Percentiles rank a stretch among this genome's conserved stretches.
Conservation (phyloP, 2,888 invertebrate genomes). For the Trilocha varians region DNA sequence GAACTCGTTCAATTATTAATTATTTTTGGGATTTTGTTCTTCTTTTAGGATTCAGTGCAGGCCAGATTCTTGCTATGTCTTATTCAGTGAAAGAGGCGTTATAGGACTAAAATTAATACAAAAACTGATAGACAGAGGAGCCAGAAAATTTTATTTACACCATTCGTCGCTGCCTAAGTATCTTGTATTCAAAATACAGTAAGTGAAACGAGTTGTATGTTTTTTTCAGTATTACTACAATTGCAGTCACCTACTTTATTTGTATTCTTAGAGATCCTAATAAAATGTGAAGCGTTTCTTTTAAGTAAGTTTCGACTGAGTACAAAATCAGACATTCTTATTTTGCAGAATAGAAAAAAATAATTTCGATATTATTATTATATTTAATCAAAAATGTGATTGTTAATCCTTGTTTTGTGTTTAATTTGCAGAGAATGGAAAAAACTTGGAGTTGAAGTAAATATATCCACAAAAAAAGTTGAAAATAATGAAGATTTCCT, state of each 20-base stretch:
- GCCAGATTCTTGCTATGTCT: conserved; percentile 12
- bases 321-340: too few relatives aligned
- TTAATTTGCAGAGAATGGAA: conserved; percentile 20
- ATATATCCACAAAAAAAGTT: conserved; percentile 10
- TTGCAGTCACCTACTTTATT: too few relatives aligned
- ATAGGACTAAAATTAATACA: conserved; percentile 28
- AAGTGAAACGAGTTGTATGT: too few relatives aligned
- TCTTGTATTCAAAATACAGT: conserved; percentile 23
- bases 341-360: too few relatives aligned
- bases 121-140: conserved; percentile 31
- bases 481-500: conserved; percentile 8
- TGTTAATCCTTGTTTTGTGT: too few relatives aligned
- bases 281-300: too few relatives aligned
- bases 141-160: conserved; percentile 25
- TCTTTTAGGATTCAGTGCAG: conserved; percentile 18
- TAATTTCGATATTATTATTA: conserved; percentile 1
- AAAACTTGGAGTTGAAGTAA: conserved; percentile 15
- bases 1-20: too few relatives aligned
- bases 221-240: too few relatives aligned
- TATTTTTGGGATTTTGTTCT: neutral
- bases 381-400: conserved; percentile 1
- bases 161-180: conserved; percentile 11
- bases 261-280: too few relatives aligned
- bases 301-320: too few relatives aligned
- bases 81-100: conserved; percentile 25